Evolutionary conservation across 2,113 vertebrate species (phyloP).

Genomic region (Ursus arctos): DNA sequence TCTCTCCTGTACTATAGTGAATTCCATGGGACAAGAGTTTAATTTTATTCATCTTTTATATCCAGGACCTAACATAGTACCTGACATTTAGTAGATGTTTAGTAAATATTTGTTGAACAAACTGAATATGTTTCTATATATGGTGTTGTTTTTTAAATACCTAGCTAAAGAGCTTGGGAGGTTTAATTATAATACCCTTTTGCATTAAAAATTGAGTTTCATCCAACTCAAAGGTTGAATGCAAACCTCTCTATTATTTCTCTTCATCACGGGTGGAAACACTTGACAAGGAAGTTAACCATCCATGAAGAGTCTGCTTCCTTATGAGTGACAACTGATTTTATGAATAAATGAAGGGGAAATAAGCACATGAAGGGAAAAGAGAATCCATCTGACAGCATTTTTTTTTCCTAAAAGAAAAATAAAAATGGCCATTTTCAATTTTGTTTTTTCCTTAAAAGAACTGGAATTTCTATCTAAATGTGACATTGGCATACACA

Average conservation of each 20-base stretch:
- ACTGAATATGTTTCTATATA: constrained; percentile 4
- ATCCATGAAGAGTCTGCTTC: background rate
- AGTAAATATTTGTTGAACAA: constrained; percentile 49
- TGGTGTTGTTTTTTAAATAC: background rate
- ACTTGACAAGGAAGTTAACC: constrained; percentile 58
- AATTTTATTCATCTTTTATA: constrained; percentile 26
- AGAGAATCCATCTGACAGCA: background rate
- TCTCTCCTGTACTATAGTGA: background rate
- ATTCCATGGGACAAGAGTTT: background rate
- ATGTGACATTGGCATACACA: background rate
- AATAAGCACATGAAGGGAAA: constrained; percentile 15
- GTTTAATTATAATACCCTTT: constrained; percentile 46
- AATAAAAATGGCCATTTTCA: constrained; percentile 51
- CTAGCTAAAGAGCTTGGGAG: background rate
- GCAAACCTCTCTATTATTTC: constrained; percentile 51
- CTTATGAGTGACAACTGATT: constrained; percentile 32
- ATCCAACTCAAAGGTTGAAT: background rate
- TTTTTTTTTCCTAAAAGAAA: constrained; percentile 16
- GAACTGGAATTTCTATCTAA: background rate
- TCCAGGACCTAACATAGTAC: background rate
- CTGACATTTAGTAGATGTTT: background rate
- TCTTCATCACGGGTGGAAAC: constrained; percentile 28
- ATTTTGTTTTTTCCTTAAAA: background rate
- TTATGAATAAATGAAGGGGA: constrained; percentile 58
- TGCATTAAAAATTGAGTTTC: constrained; percentile 51